Percentiles rank a stretch among this genome's conserved stretches.
Conservation (phyloP, 1,140 invertebrate species). For the Hycleus phaleratus region DNA sequence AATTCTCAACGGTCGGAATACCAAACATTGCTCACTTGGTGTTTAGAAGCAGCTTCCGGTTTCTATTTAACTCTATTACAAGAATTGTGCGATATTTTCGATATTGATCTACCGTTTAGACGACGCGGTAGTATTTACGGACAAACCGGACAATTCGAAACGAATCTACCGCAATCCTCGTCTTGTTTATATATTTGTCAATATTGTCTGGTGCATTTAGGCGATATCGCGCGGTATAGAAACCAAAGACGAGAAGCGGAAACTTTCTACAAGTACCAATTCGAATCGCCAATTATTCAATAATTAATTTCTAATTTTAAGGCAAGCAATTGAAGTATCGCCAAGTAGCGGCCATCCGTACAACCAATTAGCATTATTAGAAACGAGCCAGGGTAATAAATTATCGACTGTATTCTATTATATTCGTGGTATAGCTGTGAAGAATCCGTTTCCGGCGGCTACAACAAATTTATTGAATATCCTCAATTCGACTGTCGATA, state of each 20-base stretch:
- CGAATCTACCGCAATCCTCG: constrained; percentile 52
- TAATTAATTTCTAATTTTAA: constrained; percentile 40
- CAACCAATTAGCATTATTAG: constrained; percentile 76
- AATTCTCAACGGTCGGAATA: constrained; percentile 63
- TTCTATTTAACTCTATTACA: constrained; percentile 77
- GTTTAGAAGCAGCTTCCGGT: constrained; percentile 74
- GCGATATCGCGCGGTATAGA: constrained; percentile 76
- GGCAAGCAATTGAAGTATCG: constrained; percentile 71
- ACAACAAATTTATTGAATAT: constrained; percentile 67
- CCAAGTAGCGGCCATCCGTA: constrained; percentile 81
- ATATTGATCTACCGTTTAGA: constrained; percentile 72
- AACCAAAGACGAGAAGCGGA: constrained; percentile 74
- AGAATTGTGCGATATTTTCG: constrained; percentile 73
- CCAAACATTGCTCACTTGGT: constrained; percentile 67
- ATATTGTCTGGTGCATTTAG: constrained; percentile 78
- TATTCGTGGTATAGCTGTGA: constrained; percentile 68
- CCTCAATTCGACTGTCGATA: constrained; percentile 50
- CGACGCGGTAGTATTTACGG: constrained; percentile 33
- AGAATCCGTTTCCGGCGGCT: constrained; percentile 75
- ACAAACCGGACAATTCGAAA: constrained; percentile 21
- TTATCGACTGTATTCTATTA: constrained; percentile 79
- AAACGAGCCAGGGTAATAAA: constrained; percentile 71
- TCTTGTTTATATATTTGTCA: constrained; percentile 79
- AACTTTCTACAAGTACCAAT: constrained; percentile 61
- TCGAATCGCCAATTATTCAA: background rate